Percentiles rank a stretch among this genome's conserved stretches.
These are phyloP conservation scores for Gymnothorax reevesii DNA, from an alignment of 2,797 vertebrate genomes.

Conservation along the genomic window DNA sequence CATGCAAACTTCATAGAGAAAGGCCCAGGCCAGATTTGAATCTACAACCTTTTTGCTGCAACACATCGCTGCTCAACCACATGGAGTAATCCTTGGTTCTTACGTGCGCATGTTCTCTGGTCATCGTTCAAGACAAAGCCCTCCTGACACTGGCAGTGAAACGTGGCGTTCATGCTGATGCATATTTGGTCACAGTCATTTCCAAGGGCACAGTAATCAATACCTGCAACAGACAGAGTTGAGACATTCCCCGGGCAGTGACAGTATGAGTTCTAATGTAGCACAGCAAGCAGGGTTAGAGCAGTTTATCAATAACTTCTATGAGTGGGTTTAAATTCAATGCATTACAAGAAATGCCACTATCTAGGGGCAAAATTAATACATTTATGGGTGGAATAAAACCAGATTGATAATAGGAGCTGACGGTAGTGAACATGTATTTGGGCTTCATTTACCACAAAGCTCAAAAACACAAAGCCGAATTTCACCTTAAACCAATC, in stretches of 20 bases:
- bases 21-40: too few species aligned
- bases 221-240: conserved; percentile 20
- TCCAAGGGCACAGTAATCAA: conserved; percentile 49
- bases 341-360: not conserved
- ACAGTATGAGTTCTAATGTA: not conserved
- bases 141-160: conserved; percentile 61
- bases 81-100: conserved; percentile 39
- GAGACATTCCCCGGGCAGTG: not conserved
- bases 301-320: not conserved
- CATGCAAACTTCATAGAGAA: too few species aligned
- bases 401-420: not conserved
- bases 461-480: too few species aligned
- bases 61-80: too few species aligned
- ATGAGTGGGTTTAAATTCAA: not conserved
- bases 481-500: too few species aligned
- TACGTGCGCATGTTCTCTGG: conserved; percentile 63
- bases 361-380: not conserved
- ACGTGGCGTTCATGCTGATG: conserved; percentile 47
- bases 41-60: too few species aligned
- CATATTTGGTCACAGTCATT: conserved; percentile 69
- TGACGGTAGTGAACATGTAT: too few species aligned
- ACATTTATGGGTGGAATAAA: not conserved
- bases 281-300: conserved; percentile 3
- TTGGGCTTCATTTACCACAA: too few species aligned
- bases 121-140: conserved; percentile 67